Percentiles rank a stretch among this genome's conserved stretches.
These are phyloP conservation scores for Cliona cf. orientalis DNA, from an alignment of 37 sponge, comb jelly and placozoan species.

Conservation along the genomic window DNA sequence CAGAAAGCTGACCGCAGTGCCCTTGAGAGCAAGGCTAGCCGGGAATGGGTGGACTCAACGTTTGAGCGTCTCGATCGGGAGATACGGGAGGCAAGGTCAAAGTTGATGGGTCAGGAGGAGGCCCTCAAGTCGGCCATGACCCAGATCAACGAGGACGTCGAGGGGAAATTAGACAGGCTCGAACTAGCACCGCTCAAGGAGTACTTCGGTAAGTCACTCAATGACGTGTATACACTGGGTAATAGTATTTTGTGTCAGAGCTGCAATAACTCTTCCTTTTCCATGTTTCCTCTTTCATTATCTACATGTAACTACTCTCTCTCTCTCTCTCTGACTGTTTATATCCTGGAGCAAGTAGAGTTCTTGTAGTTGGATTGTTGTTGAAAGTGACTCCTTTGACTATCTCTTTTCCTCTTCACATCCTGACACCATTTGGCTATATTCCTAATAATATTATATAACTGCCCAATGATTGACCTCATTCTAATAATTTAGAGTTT, in stretches of 20 bases:
- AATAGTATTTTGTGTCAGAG: not conserved
- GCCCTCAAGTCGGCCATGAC: constrained; percentile 73
- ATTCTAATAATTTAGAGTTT: too few species aligned
- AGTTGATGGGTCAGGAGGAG: constrained; percentile 88
- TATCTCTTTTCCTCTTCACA: too few species aligned
- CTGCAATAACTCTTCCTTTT: too few species aligned
- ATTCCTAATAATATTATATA: too few species aligned
- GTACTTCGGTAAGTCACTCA: constrained; percentile 88
- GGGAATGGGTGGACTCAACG: constrained; percentile 95
- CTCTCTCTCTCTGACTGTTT: too few species aligned
- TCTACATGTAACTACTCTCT: too few species aligned
- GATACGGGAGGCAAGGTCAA: constrained; percentile 80
- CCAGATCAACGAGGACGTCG: constrained; percentile 88
- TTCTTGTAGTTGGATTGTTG: too few species aligned
- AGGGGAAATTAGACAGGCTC: constrained; percentile 86
- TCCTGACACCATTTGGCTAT: too few species aligned
- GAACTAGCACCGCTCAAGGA: constrained; percentile 91
- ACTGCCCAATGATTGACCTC: too few species aligned
- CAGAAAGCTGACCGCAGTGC: constrained; percentile 95
- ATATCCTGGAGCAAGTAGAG: too few species aligned
- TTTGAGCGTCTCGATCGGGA: constrained; percentile 89
- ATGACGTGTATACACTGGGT: not conserved
- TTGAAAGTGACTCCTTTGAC: too few species aligned
- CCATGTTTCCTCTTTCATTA: too few species aligned
- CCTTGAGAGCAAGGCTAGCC: constrained; percentile 94